Base-by-base conservation (phyloP, 1,140 invertebrate genomes). In the Heliconius himera region DNA sequence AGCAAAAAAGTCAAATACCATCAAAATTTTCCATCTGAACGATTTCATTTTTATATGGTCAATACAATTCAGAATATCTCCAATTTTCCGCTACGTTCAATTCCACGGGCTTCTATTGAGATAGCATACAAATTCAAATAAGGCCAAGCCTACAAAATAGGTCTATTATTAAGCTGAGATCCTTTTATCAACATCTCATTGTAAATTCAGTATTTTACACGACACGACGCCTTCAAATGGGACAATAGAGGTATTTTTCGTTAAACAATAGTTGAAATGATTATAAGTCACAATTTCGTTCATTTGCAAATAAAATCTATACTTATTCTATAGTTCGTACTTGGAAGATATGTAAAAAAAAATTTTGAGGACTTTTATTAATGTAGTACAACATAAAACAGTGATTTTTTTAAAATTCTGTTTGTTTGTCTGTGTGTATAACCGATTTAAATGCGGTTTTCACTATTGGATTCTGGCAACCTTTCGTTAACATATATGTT, bases 91-190 rank as follows among this genome's bases (percentile, higher is more conserved):
- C 70, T 22, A 38, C 70, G 70, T 26, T 38, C 36, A 38, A n/a
- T 72, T 72, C 36, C 29, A 72, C 36, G 18, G 18, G 36, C 36
- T 20, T 72, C 70, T 72, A 72, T 72, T 72, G 70, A 72, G 70
- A 72, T 41, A 33, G 70, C 70, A 72, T 72, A 72, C 70, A 72
- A 72, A 72, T 72, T 72, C 70, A 72, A 72, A 38, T 72, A 38
- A 38, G 70, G 56, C 70, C 4, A 38, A 3, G 33, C 36, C 70
- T 72, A 77, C 66, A 49, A 26, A 36, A 71, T n/a, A 70, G 33
- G 41, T 8, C 20, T 46, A 73, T 73, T 79, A 60, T 60, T 76
- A 51, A 29, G 49, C 72, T 80, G 49, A 66, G 41, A 56, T 54
- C 36, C 46, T 56, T 60, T 36, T 70, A 70, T 41, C n/a, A 49